Evolutionary conservation across 2,888 invertebrate genomes (phyloP).

Genomic region (Globia sparganii): DNA sequence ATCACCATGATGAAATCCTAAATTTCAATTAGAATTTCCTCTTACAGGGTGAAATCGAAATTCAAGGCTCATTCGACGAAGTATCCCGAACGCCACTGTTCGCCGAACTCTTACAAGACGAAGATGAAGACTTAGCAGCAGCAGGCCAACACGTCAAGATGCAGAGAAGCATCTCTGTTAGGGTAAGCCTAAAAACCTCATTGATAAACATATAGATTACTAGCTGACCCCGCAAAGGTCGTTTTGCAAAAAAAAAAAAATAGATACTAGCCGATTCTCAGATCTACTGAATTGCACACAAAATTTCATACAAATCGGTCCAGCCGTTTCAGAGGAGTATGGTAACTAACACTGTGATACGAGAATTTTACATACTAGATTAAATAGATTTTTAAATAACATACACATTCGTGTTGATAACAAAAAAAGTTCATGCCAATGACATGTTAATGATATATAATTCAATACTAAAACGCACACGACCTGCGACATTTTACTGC

Average conservation of each 20-base stretch:
- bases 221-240: too few relatives aligned
- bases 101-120: constrained; percentile 85
- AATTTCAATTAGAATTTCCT: background rate
- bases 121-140: constrained; percentile 71
- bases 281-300: too few relatives aligned
- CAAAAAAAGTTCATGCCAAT: background rate
- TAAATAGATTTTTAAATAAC: background rate
- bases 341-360: too few relatives aligned
- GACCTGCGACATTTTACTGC: background rate
- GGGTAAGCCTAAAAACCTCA: constrained; percentile 17
- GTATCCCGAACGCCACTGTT: constrained; percentile 88
- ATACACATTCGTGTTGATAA: background rate
- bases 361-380: too few relatives aligned
- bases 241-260: too few relatives aligned
- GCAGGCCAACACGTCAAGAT: constrained; percentile 57
- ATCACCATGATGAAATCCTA: background rate
- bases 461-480: background rate
- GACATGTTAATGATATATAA: constrained; percentile 10
- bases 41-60: constrained; percentile 91
- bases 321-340: too few relatives aligned
- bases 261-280: too few relatives aligned
- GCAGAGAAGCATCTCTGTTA: constrained; percentile 77
- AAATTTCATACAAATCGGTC: too few relatives aligned
- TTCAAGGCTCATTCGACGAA: constrained; percentile 89
- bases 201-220: background rate